Evolutionary conservation across 1,140 invertebrate genomes (phyloP).

Genomic region (Lasioglossum albipes): DNA sequence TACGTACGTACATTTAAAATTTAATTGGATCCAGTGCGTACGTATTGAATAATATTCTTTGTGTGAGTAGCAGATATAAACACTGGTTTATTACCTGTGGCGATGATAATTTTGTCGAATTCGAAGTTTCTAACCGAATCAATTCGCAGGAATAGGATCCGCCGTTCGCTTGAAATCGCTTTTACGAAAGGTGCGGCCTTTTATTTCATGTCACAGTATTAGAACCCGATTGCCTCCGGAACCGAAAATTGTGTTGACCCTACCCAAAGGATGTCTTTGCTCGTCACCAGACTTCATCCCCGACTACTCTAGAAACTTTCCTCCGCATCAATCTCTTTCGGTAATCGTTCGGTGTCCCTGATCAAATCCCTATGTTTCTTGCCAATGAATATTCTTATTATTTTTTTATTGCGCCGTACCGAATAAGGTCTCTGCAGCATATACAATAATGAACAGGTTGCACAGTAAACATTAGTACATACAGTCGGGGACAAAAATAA

Average conservation of each 20-base stretch:
- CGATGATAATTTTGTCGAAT: no score
- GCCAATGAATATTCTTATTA: background rate
- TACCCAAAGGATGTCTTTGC: constrained; percentile 37
- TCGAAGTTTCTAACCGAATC: constrained; percentile 12
- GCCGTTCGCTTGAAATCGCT: constrained; percentile 17
- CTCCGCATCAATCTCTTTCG: constrained; percentile 41
- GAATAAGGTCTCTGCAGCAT: no score
- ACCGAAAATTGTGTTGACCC: constrained; percentile 56
- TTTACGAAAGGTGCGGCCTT: background rate
- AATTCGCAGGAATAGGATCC: background rate
- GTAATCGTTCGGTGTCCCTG: background rate
- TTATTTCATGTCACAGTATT: constrained; percentile 47
- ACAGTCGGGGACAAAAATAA: no score
- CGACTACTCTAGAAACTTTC: constrained; percentile 16
- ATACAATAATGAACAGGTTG: no score
- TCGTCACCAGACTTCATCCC: constrained; percentile 40
- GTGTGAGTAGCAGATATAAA: no score
- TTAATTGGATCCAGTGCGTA: no score
- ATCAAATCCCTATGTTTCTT: background rate
- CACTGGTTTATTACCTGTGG: no score
- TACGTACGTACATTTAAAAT: no score
- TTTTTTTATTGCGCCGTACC: no score
- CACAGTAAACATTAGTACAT: no score
- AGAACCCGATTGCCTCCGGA: constrained; percentile 44
- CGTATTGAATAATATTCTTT: no score